Percentiles rank a stretch among this genome's conserved stretches.
Evolutionary conservation across 2,113 vertebrate genomes (phyloP).

Genomic region (Cyprinodon brontotheroides): DNA sequence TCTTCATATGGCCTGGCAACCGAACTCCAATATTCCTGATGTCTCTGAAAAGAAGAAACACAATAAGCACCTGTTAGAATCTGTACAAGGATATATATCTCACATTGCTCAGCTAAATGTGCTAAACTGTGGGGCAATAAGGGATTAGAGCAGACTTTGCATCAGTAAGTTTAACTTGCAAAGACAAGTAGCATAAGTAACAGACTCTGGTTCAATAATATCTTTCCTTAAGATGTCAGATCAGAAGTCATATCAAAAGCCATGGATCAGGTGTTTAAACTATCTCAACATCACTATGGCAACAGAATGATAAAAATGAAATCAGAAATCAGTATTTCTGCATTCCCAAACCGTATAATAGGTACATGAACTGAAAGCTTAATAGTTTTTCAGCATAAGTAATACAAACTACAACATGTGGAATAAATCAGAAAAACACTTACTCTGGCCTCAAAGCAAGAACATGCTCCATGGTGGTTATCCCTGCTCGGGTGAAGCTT

Average conservation of each 20-base stretch:
- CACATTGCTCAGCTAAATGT: background rate
- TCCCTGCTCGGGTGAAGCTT: conserved; percentile 86
- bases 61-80: background rate
- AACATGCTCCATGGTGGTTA: conserved; percentile 92
- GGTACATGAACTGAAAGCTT: conserved; percentile 50
- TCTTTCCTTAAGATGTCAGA: background rate
- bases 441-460: conserved; percentile 91
- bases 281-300: background rate
- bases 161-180: background rate
- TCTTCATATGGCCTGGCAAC: conserved; percentile 93
- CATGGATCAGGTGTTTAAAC: background rate
- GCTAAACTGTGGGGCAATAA: background rate
- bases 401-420: conserved; percentile 35
- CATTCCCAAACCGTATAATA: conserved; percentile 47
- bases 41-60: conserved; percentile 78
- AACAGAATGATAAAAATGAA: conserved; percentile 54
- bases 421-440: conserved; percentile 72
- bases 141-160: background rate
- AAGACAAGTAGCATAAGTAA: background rate
- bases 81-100: background rate
- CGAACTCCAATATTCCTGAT: conserved; percentile 90
- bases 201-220: background rate
- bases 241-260: background rate
- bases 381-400: conserved; percentile 45
- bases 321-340: conserved; percentile 17